These are phyloP conservation scores for Agapornis roseicollis DNA, from an alignment of 2,113 vertebrate genomes.

Conservation along the genomic window DNA sequence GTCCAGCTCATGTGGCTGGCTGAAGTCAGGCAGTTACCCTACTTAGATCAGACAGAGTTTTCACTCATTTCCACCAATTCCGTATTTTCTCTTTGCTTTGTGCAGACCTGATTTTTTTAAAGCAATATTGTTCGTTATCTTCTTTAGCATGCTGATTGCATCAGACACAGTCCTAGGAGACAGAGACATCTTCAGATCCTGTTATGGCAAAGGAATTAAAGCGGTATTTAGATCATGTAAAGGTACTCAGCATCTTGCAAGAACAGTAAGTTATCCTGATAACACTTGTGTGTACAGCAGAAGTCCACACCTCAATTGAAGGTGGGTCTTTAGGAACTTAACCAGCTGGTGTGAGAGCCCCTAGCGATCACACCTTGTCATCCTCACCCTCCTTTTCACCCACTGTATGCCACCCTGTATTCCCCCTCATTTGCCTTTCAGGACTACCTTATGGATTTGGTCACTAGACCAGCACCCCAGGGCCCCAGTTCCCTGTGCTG, in stretches of 20 bases:
- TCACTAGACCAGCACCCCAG: not conserved
- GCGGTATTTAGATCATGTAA: not conserved
- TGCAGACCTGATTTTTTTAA: not conserved
- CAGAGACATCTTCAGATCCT: not conserved
- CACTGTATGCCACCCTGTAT: not conserved
- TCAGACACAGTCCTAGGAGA: not conserved
- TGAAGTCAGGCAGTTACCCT: not conserved
- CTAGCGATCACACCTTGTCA: not conserved
- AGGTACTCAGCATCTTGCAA: not conserved
- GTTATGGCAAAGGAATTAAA: not conserved
- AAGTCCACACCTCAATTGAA: not conserved
- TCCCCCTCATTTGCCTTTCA: not conserved
- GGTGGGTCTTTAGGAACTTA: not conserved
- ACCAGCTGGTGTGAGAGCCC: not conserved
- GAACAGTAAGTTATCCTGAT: not conserved
- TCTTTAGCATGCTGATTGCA: not conserved
- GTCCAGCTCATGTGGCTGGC: not conserved
- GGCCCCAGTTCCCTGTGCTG: not conserved
- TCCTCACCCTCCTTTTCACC: not conserved
- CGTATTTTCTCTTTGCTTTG: not conserved
- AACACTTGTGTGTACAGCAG: not conserved
- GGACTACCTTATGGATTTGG: not conserved
- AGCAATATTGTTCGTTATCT: not conserved
- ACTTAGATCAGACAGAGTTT: not conserved
- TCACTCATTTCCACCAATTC: not conserved